Conservation (phyloP, 2,797 vertebrate species). For the Falco naumanni region DNA sequence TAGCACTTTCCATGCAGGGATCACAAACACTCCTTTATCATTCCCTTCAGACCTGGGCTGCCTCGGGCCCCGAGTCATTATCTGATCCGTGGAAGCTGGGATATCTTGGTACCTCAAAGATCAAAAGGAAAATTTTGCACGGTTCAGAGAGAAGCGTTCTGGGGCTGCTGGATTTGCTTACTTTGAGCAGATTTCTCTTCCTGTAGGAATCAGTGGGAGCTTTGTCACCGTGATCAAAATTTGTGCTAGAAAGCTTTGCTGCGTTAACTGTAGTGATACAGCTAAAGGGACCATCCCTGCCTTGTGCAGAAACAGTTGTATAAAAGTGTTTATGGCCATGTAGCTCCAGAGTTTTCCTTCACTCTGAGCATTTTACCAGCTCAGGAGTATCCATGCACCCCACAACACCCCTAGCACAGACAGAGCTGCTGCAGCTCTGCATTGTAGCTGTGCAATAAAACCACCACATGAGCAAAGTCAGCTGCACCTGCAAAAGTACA, state of each 20-base stretch:
- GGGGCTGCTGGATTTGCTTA: neutral
- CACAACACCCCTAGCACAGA: neutral
- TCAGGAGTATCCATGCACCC: neutral
- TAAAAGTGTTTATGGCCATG: neutral
- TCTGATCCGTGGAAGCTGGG: neutral
- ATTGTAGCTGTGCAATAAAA: neutral
- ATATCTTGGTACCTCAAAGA: slow-evolving; percentile 4
- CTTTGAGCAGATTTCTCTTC: neutral
- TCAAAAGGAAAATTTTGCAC: neutral
- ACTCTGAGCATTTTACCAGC: neutral
- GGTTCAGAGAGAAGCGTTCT: neutral
- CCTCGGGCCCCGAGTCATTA: neutral
- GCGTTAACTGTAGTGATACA: neutral
- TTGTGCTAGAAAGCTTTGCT: neutral
- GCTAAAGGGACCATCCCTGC: neutral
- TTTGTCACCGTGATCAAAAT: neutral
- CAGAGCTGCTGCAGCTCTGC: neutral
- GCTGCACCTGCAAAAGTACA: neutral
- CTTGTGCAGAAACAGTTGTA: neutral
- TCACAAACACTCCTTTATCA: slow-evolving; percentile 5
- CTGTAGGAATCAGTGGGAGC: neutral
- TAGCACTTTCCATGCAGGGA: neutral
- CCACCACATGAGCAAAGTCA: neutral
- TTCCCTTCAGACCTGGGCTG: neutral
- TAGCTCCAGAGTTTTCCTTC: neutral